phyloP scores from a whole-genome alignment of 2,797 vertebrate genomes.

The Pangasius macronema region DNA sequence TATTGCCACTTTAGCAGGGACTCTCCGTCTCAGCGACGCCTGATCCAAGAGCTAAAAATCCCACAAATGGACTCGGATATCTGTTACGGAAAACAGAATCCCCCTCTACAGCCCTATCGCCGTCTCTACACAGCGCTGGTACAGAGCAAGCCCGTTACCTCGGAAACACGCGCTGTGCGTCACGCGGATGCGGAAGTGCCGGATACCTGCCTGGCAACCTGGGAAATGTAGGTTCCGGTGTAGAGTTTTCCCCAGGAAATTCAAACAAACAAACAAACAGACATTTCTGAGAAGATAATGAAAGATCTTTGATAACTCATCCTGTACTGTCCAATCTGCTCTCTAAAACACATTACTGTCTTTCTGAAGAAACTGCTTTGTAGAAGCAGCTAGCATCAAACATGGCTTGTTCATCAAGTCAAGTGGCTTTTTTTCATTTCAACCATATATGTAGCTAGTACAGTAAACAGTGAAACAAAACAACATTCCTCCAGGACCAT shows the following conservation, averaged over 20 bases:
- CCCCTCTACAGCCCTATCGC: slow-evolving; percentile 22
- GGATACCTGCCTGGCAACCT: neutral
- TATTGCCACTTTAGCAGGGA: slow-evolving; percentile 71
- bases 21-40: slow-evolving; percentile 69
- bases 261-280: too few species aligned
- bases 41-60: slow-evolving; percentile 61
- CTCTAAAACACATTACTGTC: neutral
- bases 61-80: slow-evolving; percentile 61
- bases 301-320: too few species aligned
- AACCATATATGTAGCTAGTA: too few species aligned
- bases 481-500: too few species aligned
- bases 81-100: slow-evolving; percentile 59
- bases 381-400: neutral
- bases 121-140: slow-evolving; percentile 50
- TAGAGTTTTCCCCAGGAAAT: neutral
- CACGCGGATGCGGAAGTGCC: slow-evolving; percentile 53
- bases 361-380: neutral
- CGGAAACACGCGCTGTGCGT: slow-evolving; percentile 74
- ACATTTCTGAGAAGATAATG: too few species aligned
- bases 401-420: neutral
- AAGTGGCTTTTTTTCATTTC: too few species aligned
- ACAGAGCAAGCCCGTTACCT: slow-evolving; percentile 70
- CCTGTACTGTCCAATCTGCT: neutral
- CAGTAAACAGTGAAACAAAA: too few species aligned
- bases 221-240: slow-evolving; percentile 49